phyloP scores from a whole-genome alignment of 2,797 vertebrate genomes.

The Sphenopsis melanotis region DNA sequence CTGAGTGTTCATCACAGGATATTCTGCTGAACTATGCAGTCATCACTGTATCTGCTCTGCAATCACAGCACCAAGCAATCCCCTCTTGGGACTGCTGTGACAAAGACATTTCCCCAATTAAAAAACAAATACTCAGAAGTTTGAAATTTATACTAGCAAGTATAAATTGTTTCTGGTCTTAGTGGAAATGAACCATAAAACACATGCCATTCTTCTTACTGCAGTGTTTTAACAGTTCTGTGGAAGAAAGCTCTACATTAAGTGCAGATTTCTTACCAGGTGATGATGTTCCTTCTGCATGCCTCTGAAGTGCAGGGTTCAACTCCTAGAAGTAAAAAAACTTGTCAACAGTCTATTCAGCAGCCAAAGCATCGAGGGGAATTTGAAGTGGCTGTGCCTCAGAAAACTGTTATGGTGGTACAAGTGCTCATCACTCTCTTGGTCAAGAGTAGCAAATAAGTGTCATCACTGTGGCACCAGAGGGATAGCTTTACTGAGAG shows the following conservation, averaged over 20 bases:
- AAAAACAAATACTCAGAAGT: neutral
- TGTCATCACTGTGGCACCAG: conserved; percentile 87
- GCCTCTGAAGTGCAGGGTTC: neutral
- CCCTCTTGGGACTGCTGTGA: neutral
- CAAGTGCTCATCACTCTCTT: conserved; percentile 79
- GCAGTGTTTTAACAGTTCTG: neutral
- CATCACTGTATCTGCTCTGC: conserved; percentile 66
- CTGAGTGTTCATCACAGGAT: conserved; percentile 31
- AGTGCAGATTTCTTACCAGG: neutral
- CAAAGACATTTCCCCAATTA: accelerated
- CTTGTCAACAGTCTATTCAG: neutral
- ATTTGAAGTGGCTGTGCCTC: conserved; percentile 74
- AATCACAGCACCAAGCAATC: accelerated
- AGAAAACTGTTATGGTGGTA: conserved; percentile 83
- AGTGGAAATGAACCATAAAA: neutral
- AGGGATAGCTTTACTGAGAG: neutral
- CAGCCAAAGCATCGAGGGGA: neutral
- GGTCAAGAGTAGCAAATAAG: conserved; percentile 98
- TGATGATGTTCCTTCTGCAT: neutral
- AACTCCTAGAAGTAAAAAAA: neutral
- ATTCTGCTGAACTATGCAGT: conserved; percentile 75
- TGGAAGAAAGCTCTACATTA: accelerated
- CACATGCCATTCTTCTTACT: too few species aligned
- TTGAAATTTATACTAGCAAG: neutral
- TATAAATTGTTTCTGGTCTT: neutral